Conservation (phyloP, 2,113 vertebrate species). For the Pipa parva region DNA sequence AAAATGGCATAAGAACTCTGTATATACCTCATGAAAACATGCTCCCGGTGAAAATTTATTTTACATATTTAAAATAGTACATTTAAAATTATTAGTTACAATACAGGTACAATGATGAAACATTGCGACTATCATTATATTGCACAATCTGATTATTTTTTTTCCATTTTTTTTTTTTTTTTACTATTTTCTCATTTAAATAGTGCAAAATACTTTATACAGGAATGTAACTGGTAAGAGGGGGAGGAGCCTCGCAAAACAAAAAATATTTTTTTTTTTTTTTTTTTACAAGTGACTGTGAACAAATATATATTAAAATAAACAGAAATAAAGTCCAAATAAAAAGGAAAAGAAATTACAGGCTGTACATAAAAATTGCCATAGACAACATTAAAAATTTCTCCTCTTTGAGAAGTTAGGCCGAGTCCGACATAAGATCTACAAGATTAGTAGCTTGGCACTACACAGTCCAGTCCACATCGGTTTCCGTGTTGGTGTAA, state of each 20-base stretch:
- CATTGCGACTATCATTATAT: slow-evolving; percentile 85
- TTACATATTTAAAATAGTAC: slow-evolving; percentile 98
- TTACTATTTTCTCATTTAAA: slow-evolving; percentile 70
- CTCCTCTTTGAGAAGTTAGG: slow-evolving; percentile 76
- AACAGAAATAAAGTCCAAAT: slow-evolving; percentile 45
- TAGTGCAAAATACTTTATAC: slow-evolving; percentile 97
- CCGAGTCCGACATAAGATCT: slow-evolving; percentile 64
- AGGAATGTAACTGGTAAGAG: slow-evolving; percentile 90
- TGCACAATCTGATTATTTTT: slow-evolving; percentile 92
- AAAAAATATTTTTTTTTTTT: slow-evolving; percentile 42
- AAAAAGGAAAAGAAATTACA: slow-evolving; percentile 62
- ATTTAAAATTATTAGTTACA: slow-evolving; percentile 91
- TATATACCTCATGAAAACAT: slow-evolving; percentile 79
- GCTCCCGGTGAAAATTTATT: slow-evolving; percentile 93
- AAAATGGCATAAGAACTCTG: slow-evolving; percentile 44
- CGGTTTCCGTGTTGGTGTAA: slow-evolving; percentile 69
- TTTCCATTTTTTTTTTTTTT: neutral
- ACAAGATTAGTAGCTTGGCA: slow-evolving; percentile 70
- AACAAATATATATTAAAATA: slow-evolving; percentile 70
- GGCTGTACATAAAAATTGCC: slow-evolving; percentile 84
- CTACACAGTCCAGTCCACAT: slow-evolving; percentile 77
- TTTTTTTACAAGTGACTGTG: slow-evolving; percentile 83
- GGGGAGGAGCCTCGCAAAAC: slow-evolving; percentile 58
- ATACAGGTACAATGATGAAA: slow-evolving; percentile 90
- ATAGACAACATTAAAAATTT: slow-evolving; percentile 82